Evolutionary conservation across 2,888 invertebrate species (phyloP), one percentile per base, ranked within the genome.

Genomic region (Ophioninae sp.): DNA sequence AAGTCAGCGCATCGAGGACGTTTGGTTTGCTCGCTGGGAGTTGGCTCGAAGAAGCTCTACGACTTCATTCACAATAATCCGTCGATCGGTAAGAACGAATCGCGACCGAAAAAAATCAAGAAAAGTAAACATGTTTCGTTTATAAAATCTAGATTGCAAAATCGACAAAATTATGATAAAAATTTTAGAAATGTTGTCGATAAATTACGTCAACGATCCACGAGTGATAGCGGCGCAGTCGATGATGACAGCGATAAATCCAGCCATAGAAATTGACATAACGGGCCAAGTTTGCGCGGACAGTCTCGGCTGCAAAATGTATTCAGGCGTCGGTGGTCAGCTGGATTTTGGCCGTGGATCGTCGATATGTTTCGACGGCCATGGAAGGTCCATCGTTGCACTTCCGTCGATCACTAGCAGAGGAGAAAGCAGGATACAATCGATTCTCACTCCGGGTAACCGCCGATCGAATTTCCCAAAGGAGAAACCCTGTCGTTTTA

Each of bases 21-120:
- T 85, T 97, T 98, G 87, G 97, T 99, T 0, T 97, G 97, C 64
- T 97, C 98, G 57, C 99, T 99, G 93, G 95, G 98, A 44, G 97
- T 98, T 80, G 99, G 99, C 10, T 96, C 97, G 59, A 95, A 96
- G 88, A 95, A 96, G 79, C 94, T 99, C 59, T 99, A 98, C 90
- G 97, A 98, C 91, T 99, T 98, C 91, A 97, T 99, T 70, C 95
- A 99, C 93, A 96, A 99, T 91, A 99, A 99, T 94, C 98, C 99
- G 0, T 97, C 97, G 89, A 95, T 98, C 88, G 96, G 97, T 97
- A 88, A 93, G 94, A 59, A 6, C 8, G 41, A 21, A 0, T 23
- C 39, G 23, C 6, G 2, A 20, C 10, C 10, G 21, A 21, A 59
- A 17, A 62, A 61, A 61, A 73, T 0, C 7, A 41, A 17, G n/a